Evolutionary conservation across 1,140 invertebrate genomes (phyloP).

Genomic region (Bemisia tabaci): DNA sequence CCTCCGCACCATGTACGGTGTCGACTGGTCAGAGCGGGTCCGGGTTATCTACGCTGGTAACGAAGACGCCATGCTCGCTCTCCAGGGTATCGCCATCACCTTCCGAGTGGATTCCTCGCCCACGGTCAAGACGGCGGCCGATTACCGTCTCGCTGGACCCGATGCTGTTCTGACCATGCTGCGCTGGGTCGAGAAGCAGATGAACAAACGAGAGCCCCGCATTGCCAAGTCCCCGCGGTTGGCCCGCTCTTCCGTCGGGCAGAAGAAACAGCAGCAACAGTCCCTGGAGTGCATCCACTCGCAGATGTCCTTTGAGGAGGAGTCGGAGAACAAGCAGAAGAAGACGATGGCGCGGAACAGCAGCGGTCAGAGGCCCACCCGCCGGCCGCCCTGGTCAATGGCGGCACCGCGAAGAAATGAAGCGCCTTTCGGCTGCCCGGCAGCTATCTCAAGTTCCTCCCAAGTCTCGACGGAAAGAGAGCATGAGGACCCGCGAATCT

Average conservation of each 20-base stretch:
- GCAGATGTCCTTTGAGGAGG: slow-evolving; percentile 27
- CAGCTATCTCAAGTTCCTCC: too few species aligned
- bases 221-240: slow-evolving; percentile 11
- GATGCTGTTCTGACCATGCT: slow-evolving; percentile 78
- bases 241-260: slow-evolving; percentile 3
- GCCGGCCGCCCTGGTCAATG: neutral
- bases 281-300: slow-evolving; percentile 19
- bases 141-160: slow-evolving; percentile 67
- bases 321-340: slow-evolving; percentile 18
- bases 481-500: too few species aligned
- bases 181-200: slow-evolving; percentile 74
- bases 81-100: slow-evolving; percentile 79
- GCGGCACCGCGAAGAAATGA: neutral
- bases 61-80: slow-evolving; percentile 77
- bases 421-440: neutral
- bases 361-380: neutral
- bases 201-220: slow-evolving; percentile 56
- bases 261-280: slow-evolving; percentile 11
- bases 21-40: slow-evolving; percentile 82
- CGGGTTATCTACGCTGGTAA: slow-evolving; percentile 82
- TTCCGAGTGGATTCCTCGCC: slow-evolving; percentile 74
- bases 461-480: too few species aligned
- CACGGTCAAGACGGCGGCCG: slow-evolving; percentile 71
- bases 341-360: slow-evolving; percentile 10
- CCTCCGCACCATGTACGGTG: slow-evolving; percentile 69